phyloP scores from a whole-genome alignment of 1,140 invertebrate species.

The Trichogramma pretiosum region DNA sequence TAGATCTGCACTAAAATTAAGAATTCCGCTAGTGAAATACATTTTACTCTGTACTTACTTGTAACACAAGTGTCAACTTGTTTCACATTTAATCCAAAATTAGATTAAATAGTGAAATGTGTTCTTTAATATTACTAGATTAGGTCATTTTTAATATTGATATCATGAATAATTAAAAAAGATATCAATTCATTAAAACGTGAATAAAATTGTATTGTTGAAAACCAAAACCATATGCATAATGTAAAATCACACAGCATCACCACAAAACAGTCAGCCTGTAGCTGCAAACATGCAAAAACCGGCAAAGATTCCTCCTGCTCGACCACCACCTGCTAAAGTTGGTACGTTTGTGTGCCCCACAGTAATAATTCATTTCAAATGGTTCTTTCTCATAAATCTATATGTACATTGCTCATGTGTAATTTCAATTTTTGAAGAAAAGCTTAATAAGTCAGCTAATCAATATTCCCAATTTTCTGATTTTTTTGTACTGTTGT shows the following conservation, averaged over 20 bases:
- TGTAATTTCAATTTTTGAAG: not conserved
- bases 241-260: constrained; percentile 40
- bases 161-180: too few species aligned
- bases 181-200: too few species aligned
- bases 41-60: too few species aligned
- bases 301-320: constrained; percentile 43
- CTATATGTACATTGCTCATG: not conserved
- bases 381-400: not conserved
- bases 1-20: too few species aligned
- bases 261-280: constrained; percentile 41
- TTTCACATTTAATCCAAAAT: too few species aligned
- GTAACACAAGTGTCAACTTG: too few species aligned
- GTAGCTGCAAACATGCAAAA: constrained; percentile 37
- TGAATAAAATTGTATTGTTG: not conserved
- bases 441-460: constrained; percentile 1
- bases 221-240: not conserved
- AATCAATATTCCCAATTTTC: too few species aligned
- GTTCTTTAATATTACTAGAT: too few species aligned
- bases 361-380: constrained; percentile 8
- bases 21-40: too few species aligned
- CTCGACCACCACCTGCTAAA: constrained; percentile 43
- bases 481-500: too few species aligned
- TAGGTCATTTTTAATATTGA: too few species aligned
- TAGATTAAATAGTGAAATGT: too few species aligned
- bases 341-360: constrained; percentile 38